Conservation (phyloP, 2,888 invertebrate species). For the Troides oblongomaculatus region DNA sequence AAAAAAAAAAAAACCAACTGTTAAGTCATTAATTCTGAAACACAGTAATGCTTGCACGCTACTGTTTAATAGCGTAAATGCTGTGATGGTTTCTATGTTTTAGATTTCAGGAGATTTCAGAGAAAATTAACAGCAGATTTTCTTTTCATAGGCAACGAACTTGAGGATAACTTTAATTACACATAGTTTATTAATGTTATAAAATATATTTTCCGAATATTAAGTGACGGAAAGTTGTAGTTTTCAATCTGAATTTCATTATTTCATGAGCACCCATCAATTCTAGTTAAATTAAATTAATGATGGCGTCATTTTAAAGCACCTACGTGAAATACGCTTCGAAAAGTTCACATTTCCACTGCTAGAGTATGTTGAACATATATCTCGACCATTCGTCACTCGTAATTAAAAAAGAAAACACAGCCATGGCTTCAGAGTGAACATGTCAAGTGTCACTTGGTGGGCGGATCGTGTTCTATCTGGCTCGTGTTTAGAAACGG, state of each 20-base stretch:
- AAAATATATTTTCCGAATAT: too few relatives aligned
- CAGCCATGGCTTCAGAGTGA: slow-evolving; percentile 47
- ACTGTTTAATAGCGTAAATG: too few relatives aligned
- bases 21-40: too few relatives aligned
- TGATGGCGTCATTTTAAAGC: slow-evolving; percentile 7
- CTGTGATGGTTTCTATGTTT: too few relatives aligned
- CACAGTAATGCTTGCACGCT: too few relatives aligned
- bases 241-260: background rate
- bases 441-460: slow-evolving; percentile 61
- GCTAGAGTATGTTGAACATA: slow-evolving; percentile 14
- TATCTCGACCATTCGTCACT: slow-evolving; percentile 39
- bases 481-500: slow-evolving; percentile 55
- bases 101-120: too few relatives aligned
- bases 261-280: slow-evolving; percentile 6
- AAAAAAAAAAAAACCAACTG: too few relatives aligned
- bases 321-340: slow-evolving; percentile 17
- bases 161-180: too few relatives aligned
- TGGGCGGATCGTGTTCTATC: slow-evolving; percentile 64
- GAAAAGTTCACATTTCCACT: slow-evolving; percentile 26
- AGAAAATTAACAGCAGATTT: too few relatives aligned
- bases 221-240: background rate
- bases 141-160: too few relatives aligned
- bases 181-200: too few relatives aligned
- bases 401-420: slow-evolving; percentile 45
- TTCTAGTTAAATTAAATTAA: slow-evolving; percentile 7